A percentile compares a stretch with the other conserved stretches of the same genome.
phyloP scores from a whole-genome alignment of 2,797 vertebrate species.

The Trachurus trachurus region DNA sequence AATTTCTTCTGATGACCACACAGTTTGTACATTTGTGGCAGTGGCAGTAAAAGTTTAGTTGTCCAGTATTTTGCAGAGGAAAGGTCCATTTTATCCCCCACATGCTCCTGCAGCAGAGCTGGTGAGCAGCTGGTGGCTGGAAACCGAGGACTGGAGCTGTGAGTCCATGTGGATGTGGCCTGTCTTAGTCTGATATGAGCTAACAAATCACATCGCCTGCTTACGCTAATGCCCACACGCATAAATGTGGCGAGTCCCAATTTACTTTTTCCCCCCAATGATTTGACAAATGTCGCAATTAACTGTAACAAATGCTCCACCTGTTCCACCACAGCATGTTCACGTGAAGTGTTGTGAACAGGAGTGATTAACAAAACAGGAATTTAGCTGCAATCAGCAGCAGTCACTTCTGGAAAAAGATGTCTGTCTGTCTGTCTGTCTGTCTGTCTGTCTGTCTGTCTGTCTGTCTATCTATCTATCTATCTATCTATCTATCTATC shows the following conservation, averaged over 20 bases:
- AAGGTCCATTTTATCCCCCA: constrained; percentile 44
- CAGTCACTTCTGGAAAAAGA: not conserved
- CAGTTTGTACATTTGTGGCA: no score
- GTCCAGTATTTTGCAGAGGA: constrained; percentile 28
- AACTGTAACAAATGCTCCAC: constrained; percentile 65
- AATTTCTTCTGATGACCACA: not conserved
- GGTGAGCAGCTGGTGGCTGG: constrained; percentile 53
- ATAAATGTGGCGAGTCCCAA: constrained; percentile 43
- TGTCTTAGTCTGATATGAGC: constrained; percentile 39
- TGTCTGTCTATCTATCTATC: not conserved
- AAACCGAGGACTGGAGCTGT: constrained; percentile 33
- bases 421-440: not conserved
- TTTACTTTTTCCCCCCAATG: constrained; percentile 38
- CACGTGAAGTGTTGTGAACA: constrained; percentile 31
- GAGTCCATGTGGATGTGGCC: constrained; percentile 31
- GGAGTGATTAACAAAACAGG: constrained; percentile 41
- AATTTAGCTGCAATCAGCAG: constrained; percentile 9
- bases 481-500: not conserved
- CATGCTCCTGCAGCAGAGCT: constrained; percentile 41
- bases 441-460: not conserved
- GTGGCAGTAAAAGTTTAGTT: no score
- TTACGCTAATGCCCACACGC: constrained; percentile 30
- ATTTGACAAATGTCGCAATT: constrained; percentile 71
- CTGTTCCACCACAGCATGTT: constrained; percentile 54
- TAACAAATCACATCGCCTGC: constrained; percentile 53